A percentile compares a stretch with the other conserved stretches of the same genome.
These are phyloP conservation scores for Coregonus suidteri DNA, from an alignment of 2,797 vertebrate species.

Conservation along the genomic window DNA sequence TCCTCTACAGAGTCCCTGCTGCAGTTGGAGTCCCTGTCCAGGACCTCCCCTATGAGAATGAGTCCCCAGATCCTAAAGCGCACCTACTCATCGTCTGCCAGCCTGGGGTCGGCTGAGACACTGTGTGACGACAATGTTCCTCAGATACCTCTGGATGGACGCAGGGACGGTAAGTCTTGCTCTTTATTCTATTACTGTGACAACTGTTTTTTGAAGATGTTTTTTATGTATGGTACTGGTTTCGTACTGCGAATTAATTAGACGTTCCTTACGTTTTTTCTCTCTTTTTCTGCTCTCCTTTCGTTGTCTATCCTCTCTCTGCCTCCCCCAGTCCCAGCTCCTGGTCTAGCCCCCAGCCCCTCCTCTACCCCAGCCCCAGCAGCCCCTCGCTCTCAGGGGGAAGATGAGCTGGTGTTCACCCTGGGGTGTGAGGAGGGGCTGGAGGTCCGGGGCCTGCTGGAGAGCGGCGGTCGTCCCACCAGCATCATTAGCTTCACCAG, in stretches of 20 bases:
- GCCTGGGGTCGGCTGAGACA: constrained; percentile 77
- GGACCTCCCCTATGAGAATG: constrained; percentile 94
- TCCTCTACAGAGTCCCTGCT: constrained; percentile 80
- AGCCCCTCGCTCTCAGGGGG: constrained; percentile 54
- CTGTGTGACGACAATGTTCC: constrained; percentile 73
- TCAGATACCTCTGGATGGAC: constrained; percentile 77
- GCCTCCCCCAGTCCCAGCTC: constrained; percentile 70
- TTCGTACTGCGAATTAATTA: too few species aligned
- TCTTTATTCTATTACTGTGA: not conserved
- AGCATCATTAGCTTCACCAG: constrained; percentile 94
- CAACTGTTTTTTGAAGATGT: not conserved
- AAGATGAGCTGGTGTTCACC: constrained; percentile 86
- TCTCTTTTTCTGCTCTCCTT: too few species aligned
- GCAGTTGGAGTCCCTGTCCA: constrained; percentile 76
- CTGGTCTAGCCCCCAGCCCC: constrained; percentile 72
- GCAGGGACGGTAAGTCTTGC: constrained; percentile 71
- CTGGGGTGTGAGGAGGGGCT: constrained; percentile 70
- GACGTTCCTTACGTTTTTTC: not conserved
- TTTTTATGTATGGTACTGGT: not conserved
- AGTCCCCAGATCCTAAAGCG: constrained; percentile 87
- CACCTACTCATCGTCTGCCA: constrained; percentile 76
- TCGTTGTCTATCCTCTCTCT: not conserved
- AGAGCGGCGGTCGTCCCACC: constrained; percentile 77
- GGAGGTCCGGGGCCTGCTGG: constrained; percentile 74
- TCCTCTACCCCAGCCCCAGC: constrained; percentile 28